Base-by-base conservation (phyloP, 2,113 vertebrate genomes). In the Poeciliopsis occidentalis region DNA sequence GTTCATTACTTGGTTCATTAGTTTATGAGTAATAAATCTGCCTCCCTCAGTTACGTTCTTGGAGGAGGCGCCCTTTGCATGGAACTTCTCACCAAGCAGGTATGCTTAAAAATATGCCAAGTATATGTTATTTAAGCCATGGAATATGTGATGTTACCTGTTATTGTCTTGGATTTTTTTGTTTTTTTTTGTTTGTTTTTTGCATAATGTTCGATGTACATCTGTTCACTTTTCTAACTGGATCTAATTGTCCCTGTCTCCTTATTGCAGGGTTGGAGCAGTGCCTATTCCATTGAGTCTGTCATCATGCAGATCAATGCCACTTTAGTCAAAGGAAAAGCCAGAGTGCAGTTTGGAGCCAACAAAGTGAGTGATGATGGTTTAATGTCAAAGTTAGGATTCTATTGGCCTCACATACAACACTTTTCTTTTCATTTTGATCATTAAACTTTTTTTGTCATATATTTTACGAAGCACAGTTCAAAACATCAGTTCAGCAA, bases 261-360 rank as follows among this genome's bases (percentile, higher is more conserved):
- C n/a, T 75, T 47, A 37, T 80, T 80, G 47, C 88, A 99, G 98
- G 98, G 98, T 87, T 99, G 98, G 97, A 99, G 98, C 93, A 99
- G 98, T 93, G 98, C 98, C 95, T 99, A 99, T 91, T 99, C 98
- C 62, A 98, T 98, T 93, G 98, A 99, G 87, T 99, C 98, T 3
- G 97, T 99, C 92, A 99, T 99, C 95, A 98, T 99, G 98, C 97
- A 99, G 88, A 99, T 98, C 88, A 99, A 98, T 81, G 97, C 98
- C 92, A 99, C 98, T 83, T 95, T 98, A 94, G 97, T 99, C 87
- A 99, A 99, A 96, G 98, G 98, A 94, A 99, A 99, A 95, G 98
- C 98, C 93, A 96, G 97, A 95, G 96, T 99, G 79, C 98, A 98
- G 90, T 98, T 99, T 92, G 98, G 98, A 94, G 98, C 98, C 92